Base-by-base conservation (phyloP, 1,140 invertebrate species). In the Maniola jurtina region DNA sequence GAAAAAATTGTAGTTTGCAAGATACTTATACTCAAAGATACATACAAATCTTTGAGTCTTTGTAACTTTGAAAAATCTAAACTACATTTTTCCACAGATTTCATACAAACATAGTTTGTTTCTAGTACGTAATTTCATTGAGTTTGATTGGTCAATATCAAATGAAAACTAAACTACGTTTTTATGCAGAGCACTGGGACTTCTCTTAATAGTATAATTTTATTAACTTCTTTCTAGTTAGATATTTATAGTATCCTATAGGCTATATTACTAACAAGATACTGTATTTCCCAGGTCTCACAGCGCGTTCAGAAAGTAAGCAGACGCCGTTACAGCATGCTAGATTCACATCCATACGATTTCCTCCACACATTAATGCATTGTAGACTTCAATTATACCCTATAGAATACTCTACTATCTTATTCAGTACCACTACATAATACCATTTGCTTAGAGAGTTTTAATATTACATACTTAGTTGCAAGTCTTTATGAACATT, bases 221-320 rank as follows among this genome's bases (percentile, higher is more conserved):
- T 25, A 25, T 25, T 25, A 25, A 25, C 25, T 25, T 25, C 25
- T 25, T 5, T n/a, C 9, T 45, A 45, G 42, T 13, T 45, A 0
- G 9, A 13, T 45, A 45, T 45, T 13, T 45, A 2, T 45, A 45
- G 1, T 55, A 34, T 40, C 58, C 56, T 54, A 38, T 45, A 38
- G 54, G 48, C 52, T 68, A 72, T 58, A 54, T 68, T 79, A 88
- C 80, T 89, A 89, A 89, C 79, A 72, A 67, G 61, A 76, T 81
- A 66, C 77, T 87, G 76, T 89, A 81, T 86, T 89, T 73, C 84
- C 81, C 87, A 89, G 87, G 87, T 89, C 87, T 89, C 79, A 89
- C 87, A 72, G 76, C 76, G 83, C 80, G 84, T 84, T 88, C 87
- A 64, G 87, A 89, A 86, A 89, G 87, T 89, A 89, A 89, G 87